Evolutionary conservation across 1,140 invertebrate species (phyloP).

Genomic region (Protaetia brevitarsis): DNA sequence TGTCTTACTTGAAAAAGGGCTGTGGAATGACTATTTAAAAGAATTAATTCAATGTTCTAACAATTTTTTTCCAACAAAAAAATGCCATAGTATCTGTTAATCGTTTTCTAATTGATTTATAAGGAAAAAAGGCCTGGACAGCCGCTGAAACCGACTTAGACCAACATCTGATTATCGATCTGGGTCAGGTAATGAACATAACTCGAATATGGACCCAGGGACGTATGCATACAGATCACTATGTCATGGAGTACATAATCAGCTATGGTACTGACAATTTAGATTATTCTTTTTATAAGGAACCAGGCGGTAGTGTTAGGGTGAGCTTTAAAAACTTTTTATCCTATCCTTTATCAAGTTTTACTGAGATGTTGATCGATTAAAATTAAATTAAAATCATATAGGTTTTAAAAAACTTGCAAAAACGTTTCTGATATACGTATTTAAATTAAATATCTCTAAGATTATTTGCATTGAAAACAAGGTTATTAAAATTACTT

Average conservation of each 20-base stretch:
- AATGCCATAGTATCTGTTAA: slow-evolving; percentile 1
- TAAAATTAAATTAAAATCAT: no score
- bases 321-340: slow-evolving; percentile 53
- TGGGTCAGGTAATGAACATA: slow-evolving; percentile 83
- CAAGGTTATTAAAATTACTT: no score
- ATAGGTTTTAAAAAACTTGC: no score
- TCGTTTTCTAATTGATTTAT: slow-evolving; percentile 23
- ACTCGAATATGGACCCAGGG: slow-evolving; percentile 87
- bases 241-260: slow-evolving; percentile 88
- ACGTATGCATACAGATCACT: slow-evolving; percentile 82
- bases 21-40: no score
- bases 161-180: slow-evolving; percentile 87
- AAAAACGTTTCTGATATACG: no score
- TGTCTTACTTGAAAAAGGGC: no score
- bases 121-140: slow-evolving; percentile 92
- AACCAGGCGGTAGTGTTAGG: slow-evolving; percentile 80
- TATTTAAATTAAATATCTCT: no score
- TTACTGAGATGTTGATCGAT: no score
- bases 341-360: no score
- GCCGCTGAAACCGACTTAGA: slow-evolving; percentile 86
- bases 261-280: slow-evolving; percentile 87
- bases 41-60: no score
- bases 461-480: no score
- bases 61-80: no score
- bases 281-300: slow-evolving; percentile 87